A percentile compares a stretch with the other conserved stretches of the same genome.
phyloP scores from a whole-genome alignment of 2,797 vertebrate genomes.

The Merluccius polli region DNA sequence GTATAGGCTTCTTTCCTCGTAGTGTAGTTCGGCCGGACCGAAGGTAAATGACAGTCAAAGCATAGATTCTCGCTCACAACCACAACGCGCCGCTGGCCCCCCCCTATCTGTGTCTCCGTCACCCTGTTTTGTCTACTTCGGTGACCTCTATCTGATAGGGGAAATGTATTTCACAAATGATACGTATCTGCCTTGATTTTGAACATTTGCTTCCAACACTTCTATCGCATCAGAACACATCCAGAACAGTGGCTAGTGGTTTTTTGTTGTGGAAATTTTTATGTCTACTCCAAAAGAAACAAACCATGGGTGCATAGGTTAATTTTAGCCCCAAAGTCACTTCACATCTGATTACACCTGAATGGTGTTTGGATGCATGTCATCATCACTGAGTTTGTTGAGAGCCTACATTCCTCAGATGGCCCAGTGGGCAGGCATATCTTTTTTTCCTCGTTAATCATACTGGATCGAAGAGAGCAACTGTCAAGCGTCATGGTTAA shows the following conservation, averaged over 20 bases:
- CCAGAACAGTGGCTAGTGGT: neutral
- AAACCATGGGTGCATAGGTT: neutral
- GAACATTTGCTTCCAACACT: neutral
- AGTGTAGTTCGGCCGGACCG: neutral
- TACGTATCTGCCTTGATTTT: conserved; percentile 25
- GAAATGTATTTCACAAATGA: conserved; percentile 23
- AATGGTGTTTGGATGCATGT: neutral
- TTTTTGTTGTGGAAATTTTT: no score
- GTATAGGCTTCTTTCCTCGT: neutral
- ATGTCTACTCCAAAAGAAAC: neutral
- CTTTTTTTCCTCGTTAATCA: neutral
- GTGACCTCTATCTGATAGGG: conserved; percentile 27
- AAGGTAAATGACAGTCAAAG: conserved; percentile 31
- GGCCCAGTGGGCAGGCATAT: neutral
- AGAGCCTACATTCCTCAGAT: neutral
- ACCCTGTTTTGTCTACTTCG: conserved; percentile 37
- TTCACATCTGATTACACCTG: neutral
- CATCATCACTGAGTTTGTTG: neutral
- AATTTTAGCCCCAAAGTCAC: neutral
- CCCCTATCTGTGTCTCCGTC: conserved; percentile 17
- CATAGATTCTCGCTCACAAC: conserved; percentile 7
- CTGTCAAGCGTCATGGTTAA: neutral
- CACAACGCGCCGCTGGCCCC: neutral
- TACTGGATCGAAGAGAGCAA: neutral
- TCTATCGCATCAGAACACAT: neutral